Evolutionary conservation across 2,797 vertebrate species (phyloP), one percentile per base, ranked within the genome.

Genomic region (Hapalemur alaotrensis): DNA sequence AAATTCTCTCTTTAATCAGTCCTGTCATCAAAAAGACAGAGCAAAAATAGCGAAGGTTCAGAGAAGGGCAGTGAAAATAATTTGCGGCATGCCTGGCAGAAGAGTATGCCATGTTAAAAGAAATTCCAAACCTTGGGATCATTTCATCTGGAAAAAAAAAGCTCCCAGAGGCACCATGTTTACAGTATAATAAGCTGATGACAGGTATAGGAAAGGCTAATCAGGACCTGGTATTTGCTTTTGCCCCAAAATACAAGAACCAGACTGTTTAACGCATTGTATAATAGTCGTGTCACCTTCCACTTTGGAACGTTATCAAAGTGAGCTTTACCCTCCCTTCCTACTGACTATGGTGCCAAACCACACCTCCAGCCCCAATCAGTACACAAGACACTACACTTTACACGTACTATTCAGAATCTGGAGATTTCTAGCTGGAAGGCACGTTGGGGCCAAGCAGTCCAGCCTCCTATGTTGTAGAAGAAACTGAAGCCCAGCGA

Each of bases 281-380:
- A 73, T 96, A 95, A 98, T 20, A 94, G 84, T 80, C 43, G 63
- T 89, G 96, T 98, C 96, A 97, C 97, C 97, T 98, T 98, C 97
- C 98, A 98, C 89, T 93, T 88, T 98, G 97, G 98, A 97, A 97
- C 90, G 20, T 82, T 96, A 98, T 98, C 98, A 98, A 98, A 98
- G 98, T 89, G 90, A 95, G 95, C 41, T 96, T 79, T 89, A 88
- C 96, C 97, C 97, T 97, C 98, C 97, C 98, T 98, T 98, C 97
- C 98, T 97, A 79, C 70, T 3, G 84, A 67, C n/a, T 3, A 2
- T 3, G 17, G 48, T 94, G 96, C 97, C 97, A 98, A 97, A 82
- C 96, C 97, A 93, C 97, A 93, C 93, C 98, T 93, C 93, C 81
- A 57, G 38, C 65, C 93, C 76, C 52, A n/a, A 32, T 92, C 63